Evolutionary conservation across 2,113 vertebrate species (phyloP), one percentile per base, ranked within the genome.

Genomic region (Petrocephalus microphthalmus): DNA sequence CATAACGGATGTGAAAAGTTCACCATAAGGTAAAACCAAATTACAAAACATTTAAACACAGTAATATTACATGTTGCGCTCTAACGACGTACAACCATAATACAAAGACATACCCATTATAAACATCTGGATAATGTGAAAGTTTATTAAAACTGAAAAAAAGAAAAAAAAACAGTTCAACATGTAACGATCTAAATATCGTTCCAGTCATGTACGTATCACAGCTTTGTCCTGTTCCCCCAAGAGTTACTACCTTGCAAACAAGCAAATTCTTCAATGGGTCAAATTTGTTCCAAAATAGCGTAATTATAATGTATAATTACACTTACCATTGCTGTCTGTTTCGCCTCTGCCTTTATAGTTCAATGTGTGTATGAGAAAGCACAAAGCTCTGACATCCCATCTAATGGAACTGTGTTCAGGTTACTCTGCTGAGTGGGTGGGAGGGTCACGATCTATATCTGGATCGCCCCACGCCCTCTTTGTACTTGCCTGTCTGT

Each of bases 381-480:
- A 91, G 88, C 82, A 89, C 88, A 89, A 93, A 93, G 94, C 92
- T 93, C 94, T 93, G 92, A 89, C 93, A 91, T 91, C 94, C 93
- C 94, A 93, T 89, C 93, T 95, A 93, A 95, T 89, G 95, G 92
- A 95, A 96, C 94, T 95, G 95, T 45, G 60, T 64, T 13, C 94
- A 96, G 97, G 95, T 96, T 97, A 97, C 94, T 96, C 96, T 96
- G 96, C 93, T 95, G 95, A 96, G 96, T 96, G 96, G 95, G 96
- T 96, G 96, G 95, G 96, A 96, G 95, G 96, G 96, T 97, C 96
- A 96, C 96, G 96, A 96, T 96, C 93, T 96, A 93, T 96, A 95
- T 94, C 94, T 91, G 93, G 94, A 94, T 94, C 94, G 95, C 94
- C 93, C 95, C 92, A 95, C 92, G 91, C 94, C 85, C 53, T 93